A percentile compares a stretch with the other conserved stretches of the same genome.
These are phyloP conservation scores for Elysia crispata DNA, from an alignment of 2,888 invertebrate genomes.

Conservation along the genomic window DNA sequence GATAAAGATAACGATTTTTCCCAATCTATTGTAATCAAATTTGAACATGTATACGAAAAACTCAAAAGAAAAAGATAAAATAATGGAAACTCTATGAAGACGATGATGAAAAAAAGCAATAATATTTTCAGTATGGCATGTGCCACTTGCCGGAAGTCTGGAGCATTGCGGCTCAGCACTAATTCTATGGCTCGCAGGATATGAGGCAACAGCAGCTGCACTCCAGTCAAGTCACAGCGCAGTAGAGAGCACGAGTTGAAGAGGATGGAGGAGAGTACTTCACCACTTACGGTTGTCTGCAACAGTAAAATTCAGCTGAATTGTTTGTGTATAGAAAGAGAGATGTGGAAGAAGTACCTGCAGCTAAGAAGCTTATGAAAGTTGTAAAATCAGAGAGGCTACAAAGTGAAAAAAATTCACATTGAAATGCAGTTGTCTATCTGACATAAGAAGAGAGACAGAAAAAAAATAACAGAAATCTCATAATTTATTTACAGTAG, in stretches of 20 bases:
- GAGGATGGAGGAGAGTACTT: constrained; percentile 91
- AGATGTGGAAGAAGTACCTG: too few species aligned
- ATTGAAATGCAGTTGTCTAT: too few species aligned
- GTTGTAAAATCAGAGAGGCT: neutral
- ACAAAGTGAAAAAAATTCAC: neutral
- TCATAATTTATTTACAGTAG: too few species aligned
- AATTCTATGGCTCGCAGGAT: constrained; percentile 93
- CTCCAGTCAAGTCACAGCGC: constrained; percentile 93
- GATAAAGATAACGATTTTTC: too few species aligned
- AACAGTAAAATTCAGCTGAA: constrained; percentile 37
- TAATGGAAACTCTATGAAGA: too few species aligned
- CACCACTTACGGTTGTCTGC: constrained; percentile 71
- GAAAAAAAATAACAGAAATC: too few species aligned
- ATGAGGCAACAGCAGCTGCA: constrained; percentile 92
- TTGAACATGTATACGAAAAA: neutral
- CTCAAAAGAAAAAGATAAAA: neutral
- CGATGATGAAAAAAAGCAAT: too few species aligned
- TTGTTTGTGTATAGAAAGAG: neutral
- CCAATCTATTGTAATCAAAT: too few species aligned
- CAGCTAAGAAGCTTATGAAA: neutral
- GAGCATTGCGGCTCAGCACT: constrained; percentile 90
- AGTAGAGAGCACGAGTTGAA: constrained; percentile 84
- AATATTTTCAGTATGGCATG: neutral
- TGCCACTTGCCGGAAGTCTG: constrained; percentile 84
- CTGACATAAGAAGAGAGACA: too few species aligned